Base-by-base conservation (phyloP, 2,797 vertebrate species). In the Anguilla anguilla region DNA sequence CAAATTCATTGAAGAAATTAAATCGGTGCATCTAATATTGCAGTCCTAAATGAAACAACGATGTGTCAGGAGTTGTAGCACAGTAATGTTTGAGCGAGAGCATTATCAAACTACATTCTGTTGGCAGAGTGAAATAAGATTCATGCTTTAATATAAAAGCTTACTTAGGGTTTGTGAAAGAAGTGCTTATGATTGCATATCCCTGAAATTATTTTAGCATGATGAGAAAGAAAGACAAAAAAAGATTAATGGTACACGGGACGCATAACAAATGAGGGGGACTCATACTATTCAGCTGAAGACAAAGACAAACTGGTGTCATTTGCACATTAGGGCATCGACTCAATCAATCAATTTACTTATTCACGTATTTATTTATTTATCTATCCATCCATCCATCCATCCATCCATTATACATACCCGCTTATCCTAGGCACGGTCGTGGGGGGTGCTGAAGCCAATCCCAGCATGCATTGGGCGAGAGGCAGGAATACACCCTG, bases 221-320 rank as follows among this genome's bases (percentile, higher is more conserved):
- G 57, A 49, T 39, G 51, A 15, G 51, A 10, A 77, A 7, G 11
- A 28, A 87, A 19, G 55, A 57, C 10, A 57, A 57, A 89, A 46
- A 83, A 86, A 13, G 19, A 86, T 87, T 35, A 89, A 93, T 89
- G 35, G 84, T 0, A 88, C 72, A 87, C 89, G 89, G 87, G 86
- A 87, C 89, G 88, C 87, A 88, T 84, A 90, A 93, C 90, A 93
- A 94, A 93, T 85, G 57, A 93, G 90, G 85, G 89, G 84, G 89
- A 90, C 90, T 35, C 92, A 84, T 13, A 91, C 89, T 91, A 91
- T 61, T 91, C 92, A 91, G 86, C 88, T 86, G 85, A 90, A n/a
- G 39, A 87, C 89, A 82, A 94, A 93, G 91, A 95, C 91, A 91
- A 91, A 93, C 93, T 93, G 92, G 92, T 91, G 89, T 92, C 92